A percentile compares a stretch with the other conserved stretches of the same genome.
phyloP scores from a whole-genome alignment of 2,113 vertebrate species.

The Nestor notabilis region DNA sequence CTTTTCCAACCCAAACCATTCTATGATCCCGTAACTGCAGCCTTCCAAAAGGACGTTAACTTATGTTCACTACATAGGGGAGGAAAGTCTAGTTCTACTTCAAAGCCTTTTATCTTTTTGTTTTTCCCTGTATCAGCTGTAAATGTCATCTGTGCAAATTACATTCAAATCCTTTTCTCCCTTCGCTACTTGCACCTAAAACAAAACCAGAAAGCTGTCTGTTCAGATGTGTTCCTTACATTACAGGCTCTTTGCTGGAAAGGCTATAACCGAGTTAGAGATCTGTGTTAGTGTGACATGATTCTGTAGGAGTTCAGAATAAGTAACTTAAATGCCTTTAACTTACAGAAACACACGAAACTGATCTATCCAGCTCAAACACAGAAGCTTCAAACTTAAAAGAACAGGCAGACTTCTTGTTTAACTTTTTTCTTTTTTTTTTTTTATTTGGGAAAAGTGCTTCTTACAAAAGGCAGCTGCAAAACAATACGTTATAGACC shows the following conservation, averaged over 20 bases:
- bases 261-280: neutral
- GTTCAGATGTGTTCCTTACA: accelerated
- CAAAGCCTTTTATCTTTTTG: neutral
- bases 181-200: neutral
- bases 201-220: neutral
- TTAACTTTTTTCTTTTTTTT: constrained; percentile 28
- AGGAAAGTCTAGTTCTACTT: neutral
- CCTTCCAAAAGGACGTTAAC: neutral
- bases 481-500: constrained; percentile 79
- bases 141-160: neutral
- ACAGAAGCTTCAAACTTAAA: neutral
- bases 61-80: accelerated
- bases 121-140: neutral
- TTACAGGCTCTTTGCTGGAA: neutral
- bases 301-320: neutral
- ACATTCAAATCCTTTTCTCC: neutral
- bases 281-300: neutral
- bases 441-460: constrained; percentile 86
- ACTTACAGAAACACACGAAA: neutral
- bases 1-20: neutral
- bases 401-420: neutral
- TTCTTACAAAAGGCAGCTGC: constrained; percentile 86
- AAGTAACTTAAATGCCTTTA: neutral
- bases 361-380: neutral
- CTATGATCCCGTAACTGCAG: neutral